phyloP scores from a whole-genome alignment of 2,797 vertebrate species.

The Glossophaga mutica region DNA sequence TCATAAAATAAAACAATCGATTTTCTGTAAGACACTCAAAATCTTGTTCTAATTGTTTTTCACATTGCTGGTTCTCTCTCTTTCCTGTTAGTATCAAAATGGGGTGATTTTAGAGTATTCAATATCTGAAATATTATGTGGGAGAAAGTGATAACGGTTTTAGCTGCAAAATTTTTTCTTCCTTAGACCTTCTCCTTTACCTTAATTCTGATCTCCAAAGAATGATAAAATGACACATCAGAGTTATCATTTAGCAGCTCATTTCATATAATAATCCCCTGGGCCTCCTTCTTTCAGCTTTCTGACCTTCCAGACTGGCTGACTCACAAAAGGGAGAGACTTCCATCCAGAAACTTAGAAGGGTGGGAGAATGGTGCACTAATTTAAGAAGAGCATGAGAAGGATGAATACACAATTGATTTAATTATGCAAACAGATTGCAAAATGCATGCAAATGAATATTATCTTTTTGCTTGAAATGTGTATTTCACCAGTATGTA shows the following conservation, averaged over 20 bases:
- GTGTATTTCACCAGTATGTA: not conserved
- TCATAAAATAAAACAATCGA: constrained; percentile 20
- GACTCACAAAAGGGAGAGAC: not conserved
- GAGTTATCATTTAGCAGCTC: not conserved
- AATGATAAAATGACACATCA: not conserved
- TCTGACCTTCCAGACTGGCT: not conserved
- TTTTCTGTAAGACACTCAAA: constrained; percentile 7
- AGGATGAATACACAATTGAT: not conserved
- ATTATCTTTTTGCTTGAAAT: not conserved
- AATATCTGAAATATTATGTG: not conserved
- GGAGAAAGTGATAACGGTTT: not conserved
- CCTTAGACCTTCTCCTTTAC: not conserved
- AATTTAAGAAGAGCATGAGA: not conserved
- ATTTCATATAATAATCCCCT: not conserved
- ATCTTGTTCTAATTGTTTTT: not conserved
- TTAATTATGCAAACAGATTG: not conserved
- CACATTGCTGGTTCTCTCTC: not conserved
- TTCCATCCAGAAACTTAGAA: not conserved
- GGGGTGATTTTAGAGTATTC: not conserved
- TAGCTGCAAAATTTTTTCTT: not conserved
- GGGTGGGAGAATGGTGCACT: accelerated
- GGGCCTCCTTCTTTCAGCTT: not conserved
- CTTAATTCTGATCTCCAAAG: not conserved
- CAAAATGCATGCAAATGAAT: not conserved
- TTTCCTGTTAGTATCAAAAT: not conserved